Evolutionary conservation across 1,140 invertebrate species (phyloP), one percentile per base, ranked within the genome.

Genomic region (Drosophila sechellia): DNA sequence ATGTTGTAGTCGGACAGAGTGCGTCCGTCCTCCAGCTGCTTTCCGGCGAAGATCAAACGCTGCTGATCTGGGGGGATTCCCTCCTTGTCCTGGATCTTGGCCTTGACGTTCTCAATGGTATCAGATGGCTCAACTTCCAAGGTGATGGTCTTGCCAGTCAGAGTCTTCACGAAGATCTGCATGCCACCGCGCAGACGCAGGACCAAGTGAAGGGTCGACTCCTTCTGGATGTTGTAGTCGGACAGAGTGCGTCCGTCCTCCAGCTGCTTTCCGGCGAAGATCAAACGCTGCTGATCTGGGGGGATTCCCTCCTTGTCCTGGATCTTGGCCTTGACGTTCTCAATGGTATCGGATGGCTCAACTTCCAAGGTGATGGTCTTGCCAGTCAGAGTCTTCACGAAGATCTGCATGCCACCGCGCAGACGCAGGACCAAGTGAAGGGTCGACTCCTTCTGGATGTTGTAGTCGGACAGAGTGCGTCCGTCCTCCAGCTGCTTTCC

Each of bases 401-500:
- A 39, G 37, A 39, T 39, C 37, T 39, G 37, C 37, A 39, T 39
- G 55, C 91, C 90, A 15, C 96, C 65, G 10, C 65, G 65, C 27
- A 95, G 2, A 97, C 96, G 94, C 5, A 97, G 93, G 11, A 98
- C 97, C 84, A 98, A 94, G 92, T 98, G 97, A 49, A 98, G 94
- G 3, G 97, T 98, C 0, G 97, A 98, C 93, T 98, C 97, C 92
- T 96, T 97, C 89, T 97, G 96, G 81, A 97, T 97, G 90, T 96
- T 96, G 90, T 83, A 81, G 15, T 85, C 79, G 4, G 95, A 95
- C 1, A 96, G 91, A 1, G 96, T 97, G 1, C 96, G 95, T 27
- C 96, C 96, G 84, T 97, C 96, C 91, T 96, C 96, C 8, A 97
- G 93, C 80, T 96, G 95, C 90, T 96, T 96, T 42, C 96, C 95